Percentiles rank a stretch among this genome's conserved stretches.
Evolutionary conservation across 2,797 vertebrate species (phyloP).

Genomic region (Denticeps clupeoides): DNA sequence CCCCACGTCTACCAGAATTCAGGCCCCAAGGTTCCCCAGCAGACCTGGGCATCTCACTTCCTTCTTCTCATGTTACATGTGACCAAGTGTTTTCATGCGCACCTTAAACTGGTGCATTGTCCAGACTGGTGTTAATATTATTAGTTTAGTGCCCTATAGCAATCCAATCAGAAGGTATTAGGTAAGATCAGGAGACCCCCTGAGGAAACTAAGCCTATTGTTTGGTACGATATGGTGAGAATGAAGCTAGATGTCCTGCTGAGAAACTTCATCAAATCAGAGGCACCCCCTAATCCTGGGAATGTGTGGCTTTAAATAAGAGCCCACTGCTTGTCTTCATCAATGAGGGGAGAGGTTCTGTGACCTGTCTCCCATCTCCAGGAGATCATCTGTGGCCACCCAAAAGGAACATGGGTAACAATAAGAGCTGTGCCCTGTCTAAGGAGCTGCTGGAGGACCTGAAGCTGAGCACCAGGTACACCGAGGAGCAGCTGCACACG

Average conservation of each 20-base stretch:
- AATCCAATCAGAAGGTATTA: conserved; percentile 26
- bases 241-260: conserved; percentile 6
- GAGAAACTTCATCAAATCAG: conserved; percentile 12
- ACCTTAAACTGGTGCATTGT: too few species aligned
- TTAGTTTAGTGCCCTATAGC: neutral
- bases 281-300: conserved; percentile 28
- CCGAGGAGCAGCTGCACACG: conserved; percentile 54
- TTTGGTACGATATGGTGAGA: conserved; percentile 3
- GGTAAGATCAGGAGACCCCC: conserved; percentile 22
- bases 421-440: conserved; percentile 56
- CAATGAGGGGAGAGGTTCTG: too few species aligned
- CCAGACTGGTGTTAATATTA: too few species aligned
- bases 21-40: too few species aligned
- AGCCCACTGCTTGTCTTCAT: neutral
- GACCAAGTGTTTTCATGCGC: too few species aligned
- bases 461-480: conserved; percentile 56
- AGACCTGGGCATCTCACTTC: too few species aligned
- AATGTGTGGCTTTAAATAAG: conserved; percentile 25
- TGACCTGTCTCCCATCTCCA: neutral
- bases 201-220: too few species aligned
- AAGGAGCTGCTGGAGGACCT: conserved; percentile 63
- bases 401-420: conserved; percentile 50
- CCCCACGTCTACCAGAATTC: too few species aligned
- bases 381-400: neutral
- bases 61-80: too few species aligned